Evolutionary conservation across 2,888 invertebrate species (phyloP).

Genomic region (Ceratothoa steindachneri): DNA sequence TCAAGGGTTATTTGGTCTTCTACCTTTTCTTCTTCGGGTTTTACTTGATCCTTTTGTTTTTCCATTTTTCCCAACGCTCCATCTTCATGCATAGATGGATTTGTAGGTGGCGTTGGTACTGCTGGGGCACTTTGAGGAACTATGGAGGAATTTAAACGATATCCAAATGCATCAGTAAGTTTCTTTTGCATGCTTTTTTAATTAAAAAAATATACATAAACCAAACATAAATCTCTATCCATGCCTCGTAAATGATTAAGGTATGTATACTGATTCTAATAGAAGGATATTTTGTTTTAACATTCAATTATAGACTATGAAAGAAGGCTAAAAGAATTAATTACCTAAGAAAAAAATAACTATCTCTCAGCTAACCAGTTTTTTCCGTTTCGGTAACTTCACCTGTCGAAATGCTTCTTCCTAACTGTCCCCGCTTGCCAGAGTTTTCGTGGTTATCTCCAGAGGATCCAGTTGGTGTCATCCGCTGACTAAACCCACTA

Average conservation of each 20-base stretch:
- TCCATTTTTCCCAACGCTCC: background rate
- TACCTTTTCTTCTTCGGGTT: background rate
- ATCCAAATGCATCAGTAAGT: background rate
- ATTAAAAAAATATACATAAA: too few relatives aligned
- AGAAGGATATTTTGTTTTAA: too few relatives aligned
- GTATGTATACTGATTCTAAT: too few relatives aligned
- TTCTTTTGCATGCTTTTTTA: background rate
- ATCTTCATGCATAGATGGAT: constrained; percentile 11
- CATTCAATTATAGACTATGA: too few relatives aligned
- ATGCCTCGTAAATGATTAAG: too few relatives aligned
- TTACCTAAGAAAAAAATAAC: too few relatives aligned
- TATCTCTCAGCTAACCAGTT: constrained; percentile 39
- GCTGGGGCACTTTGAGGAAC: background rate
- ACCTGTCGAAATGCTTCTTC: constrained; percentile 46
- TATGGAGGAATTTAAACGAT: background rate
- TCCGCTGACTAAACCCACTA: constrained; percentile 48
- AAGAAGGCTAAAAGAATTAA: too few relatives aligned
- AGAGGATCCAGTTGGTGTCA: constrained; percentile 38
- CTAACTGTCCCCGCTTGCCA: constrained; percentile 46
- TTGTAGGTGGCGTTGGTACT: background rate
- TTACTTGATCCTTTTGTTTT: too few relatives aligned
- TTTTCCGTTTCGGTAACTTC: constrained; percentile 48
- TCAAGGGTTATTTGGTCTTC: too few relatives aligned
- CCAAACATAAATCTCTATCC: too few relatives aligned
- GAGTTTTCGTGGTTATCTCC: constrained; percentile 35